phyloP scores from a whole-genome alignment of 2,888 invertebrate genomes.

The Drosophila paramelanica region DNA sequence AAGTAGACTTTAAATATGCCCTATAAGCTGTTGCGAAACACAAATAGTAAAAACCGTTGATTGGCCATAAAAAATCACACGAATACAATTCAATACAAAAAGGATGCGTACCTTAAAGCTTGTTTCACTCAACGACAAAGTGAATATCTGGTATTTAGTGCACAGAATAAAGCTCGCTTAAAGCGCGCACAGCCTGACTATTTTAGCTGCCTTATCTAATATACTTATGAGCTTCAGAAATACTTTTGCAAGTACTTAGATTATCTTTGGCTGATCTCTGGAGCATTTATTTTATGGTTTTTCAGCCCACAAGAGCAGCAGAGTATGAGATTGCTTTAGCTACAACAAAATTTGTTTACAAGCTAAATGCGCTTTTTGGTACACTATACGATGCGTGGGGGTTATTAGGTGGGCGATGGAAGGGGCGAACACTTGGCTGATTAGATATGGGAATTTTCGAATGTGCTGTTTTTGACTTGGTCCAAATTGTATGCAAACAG shows the following conservation, averaged over 20 bases:
- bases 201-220: constrained; percentile 2
- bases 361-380: constrained; percentile 13
- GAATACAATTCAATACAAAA: too few species aligned
- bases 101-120: too few species aligned
- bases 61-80: too few species aligned
- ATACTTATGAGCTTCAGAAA: neutral
- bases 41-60: neutral
- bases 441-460: constrained; percentile 40
- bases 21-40: neutral
- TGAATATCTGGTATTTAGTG: too few species aligned
- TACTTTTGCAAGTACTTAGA: neutral
- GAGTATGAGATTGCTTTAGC: constrained; percentile 6
- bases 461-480: constrained; percentile 2
- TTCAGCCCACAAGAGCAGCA: constrained; percentile 3
- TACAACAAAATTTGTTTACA: constrained; percentile 4
- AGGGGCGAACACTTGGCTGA: constrained; percentile 35
- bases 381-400: neutral
- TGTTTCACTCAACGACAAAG: neutral
- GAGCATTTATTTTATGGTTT: neutral
- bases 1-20: neutral
- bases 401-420: neutral
- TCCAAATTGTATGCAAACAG: constrained; percentile 6
- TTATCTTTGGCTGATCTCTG: constrained; percentile 1
- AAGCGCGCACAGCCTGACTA: neutral
- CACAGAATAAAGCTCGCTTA: neutral